Base-by-base conservation (phyloP, 2,888 invertebrate genomes). In the Gastrophysa polygoni region DNA sequence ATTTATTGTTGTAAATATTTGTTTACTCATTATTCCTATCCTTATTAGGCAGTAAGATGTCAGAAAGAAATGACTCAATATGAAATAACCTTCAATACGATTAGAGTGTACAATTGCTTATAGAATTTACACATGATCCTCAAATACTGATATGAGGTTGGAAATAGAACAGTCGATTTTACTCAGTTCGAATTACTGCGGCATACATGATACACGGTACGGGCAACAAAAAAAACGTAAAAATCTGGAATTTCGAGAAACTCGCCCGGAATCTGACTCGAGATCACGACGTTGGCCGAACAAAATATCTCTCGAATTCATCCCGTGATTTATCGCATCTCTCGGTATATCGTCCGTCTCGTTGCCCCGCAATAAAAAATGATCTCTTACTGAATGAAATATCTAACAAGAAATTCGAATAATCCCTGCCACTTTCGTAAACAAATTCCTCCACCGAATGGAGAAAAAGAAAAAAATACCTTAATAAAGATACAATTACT, bases 401-500 rank as follows among this genome's bases (percentile, higher is more conserved):
- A 69, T 67, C 69, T 69, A 69, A 69, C 69, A 57, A 66, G 66
- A 65, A 61, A 65, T 66, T 67, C 65, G 58, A 67, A 69, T 67
- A 69, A 63, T 65, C 66, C 62, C 49, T 58, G 61, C 55, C 64
- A 63, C 66, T 64, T 64, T 62, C 64, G 67, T 61, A 64, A 67
- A 66, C 59, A 61, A 70, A 70, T 70, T 71, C 71, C 65, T 66
- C 67, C 66, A 61, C 64, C 50, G 51, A 67, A 11, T 32, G 32
- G 32, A 32, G 32, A 32, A n/a, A n/a, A n/a, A n/a, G n/a, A 46
- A 71, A 74, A 71, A 74, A 74, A 72, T 70, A 69, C 76, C 75
- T 77, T 77, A 77, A 78, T 78, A 77, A 77, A 77, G 78, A 77
- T 78, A 76, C 77, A 76, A 77, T 77, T 78, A 78, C 76, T 69